Evolutionary conservation across 2,113 vertebrate species (phyloP), one percentile per base, ranked within the genome.

Genomic region (Capreolus pygargus): DNA sequence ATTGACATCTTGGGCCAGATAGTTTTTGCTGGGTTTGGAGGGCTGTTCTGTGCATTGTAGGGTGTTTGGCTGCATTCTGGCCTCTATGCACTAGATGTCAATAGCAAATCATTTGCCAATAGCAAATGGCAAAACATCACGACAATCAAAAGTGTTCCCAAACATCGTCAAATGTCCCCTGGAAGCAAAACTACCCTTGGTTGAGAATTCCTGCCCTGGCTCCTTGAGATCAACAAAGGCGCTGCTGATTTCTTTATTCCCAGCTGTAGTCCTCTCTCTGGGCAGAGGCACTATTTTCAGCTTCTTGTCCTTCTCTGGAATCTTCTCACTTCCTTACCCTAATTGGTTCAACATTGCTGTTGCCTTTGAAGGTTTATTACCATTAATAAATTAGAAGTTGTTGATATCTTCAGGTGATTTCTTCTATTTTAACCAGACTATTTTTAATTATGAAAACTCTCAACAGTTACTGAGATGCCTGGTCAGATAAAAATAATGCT

Each of bases 361-460:
- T 50, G 76, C 15, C 76, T 79, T 79, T 79, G 33, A 50, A 50
- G 14, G 43, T 43, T 19, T 76, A 43, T 76, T 43, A 76, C 27
- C 70, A 43, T 76, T 76, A 76, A 43, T 76, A 43, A 43, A 27
- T 25, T 76, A 43, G 11, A 76, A 76, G 43, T 27, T 76, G 36
- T 15, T 43, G 23, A 43, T 76, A 76, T 27, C 70, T 43, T 76
- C 36, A 76, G 39, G 21, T 43, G 70, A 14, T 74, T 43, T 76
- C 70, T 74, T 74, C 36, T 76, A 43, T 43, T 43, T 76, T 43
- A 43, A 43, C 36, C 11, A 57, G 33, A 67, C 17, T 47, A 43
- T 36, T 70, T 39, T 92, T 6, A 82, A 81, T 19, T 60, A 52
- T 39, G n/a, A 82, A 87, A 94, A 87, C 17, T 45, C n/a, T 91